Base-by-base conservation (phyloP, 2,113 vertebrate genomes). In the Rhadina sibilatrix region DNA sequence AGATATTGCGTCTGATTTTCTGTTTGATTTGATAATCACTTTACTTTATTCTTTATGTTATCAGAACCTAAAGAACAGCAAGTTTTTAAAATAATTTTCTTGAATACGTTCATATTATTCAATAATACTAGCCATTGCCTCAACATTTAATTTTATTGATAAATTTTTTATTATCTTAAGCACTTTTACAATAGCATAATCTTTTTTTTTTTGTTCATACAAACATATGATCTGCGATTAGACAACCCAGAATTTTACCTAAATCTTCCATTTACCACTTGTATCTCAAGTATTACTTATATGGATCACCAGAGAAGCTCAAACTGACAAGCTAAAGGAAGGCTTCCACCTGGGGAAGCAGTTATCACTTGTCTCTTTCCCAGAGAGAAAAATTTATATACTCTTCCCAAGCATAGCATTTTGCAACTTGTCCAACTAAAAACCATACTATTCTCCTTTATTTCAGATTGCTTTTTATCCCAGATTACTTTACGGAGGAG, bases 171-270 rank as follows among this genome's bases (percentile, higher is more conserved):
- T 64, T 33, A 28, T 0, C 11, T 70, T 75, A 54, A 88, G 28
- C 11, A 42, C 6, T 50, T 49, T 44, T 63, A 46, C 2, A 68
- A 23, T 6, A 23, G 9, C 2, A 1, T 15, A 53, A 47, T 72
- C 9, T n/a, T 9, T 1, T 11, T 23, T 30, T 37, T 20, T 11
- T 23, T 30, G n/a, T 20, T 4, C 1, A 12, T n/a, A 50, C 9
- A 61, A 49, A 40, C 13, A 23, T 3, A 1, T 57, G 5, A 54
- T 50, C 57, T 24, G 31, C 16, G 83, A 11, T 38, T 38, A 65
- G 31, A 46, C 14, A 72, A 61, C 4, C 1, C 23, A 66, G 56
- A 65, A 56, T 56, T 59, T 90, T 33, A 22, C 18, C 20, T 59
- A 21, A 70, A 66, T 54, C n/a, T 78, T 53, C 38, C 28, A 59